Evolutionary conservation across 2,797 vertebrate species (phyloP), one percentile per base, ranked within the genome.

Genomic region (Myotis vivesi): DNA sequence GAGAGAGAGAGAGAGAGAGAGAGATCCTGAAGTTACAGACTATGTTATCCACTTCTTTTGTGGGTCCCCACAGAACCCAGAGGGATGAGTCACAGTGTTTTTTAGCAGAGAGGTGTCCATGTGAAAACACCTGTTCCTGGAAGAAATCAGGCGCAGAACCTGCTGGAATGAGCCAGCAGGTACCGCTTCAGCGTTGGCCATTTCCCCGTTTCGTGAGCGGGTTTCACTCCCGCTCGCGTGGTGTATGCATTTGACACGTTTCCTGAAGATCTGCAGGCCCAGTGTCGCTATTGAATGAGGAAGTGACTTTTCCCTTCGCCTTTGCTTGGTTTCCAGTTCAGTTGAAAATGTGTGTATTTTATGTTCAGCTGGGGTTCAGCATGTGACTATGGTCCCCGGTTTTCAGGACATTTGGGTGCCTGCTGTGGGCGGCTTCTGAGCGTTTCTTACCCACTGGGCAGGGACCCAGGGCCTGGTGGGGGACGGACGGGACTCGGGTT

Each of bases 251-350:
- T 6, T n/a, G 62, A 8, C 62, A 64, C 36, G 25, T 68, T 49
- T 8, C 3, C 1, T 19, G 55, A 89, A 6, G 46, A 36, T 30
- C 53, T 23, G 3, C 19, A 44, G 66, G 75, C 19, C 55, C 33
- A 4, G 0, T 25, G 68, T 83, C 44, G 64, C 62, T 51, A 2
- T 11, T 28, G 8, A 55, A 55, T 1, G 22, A 69, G n/a, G 33
- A 64, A 71, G 36, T n/a, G 28, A 33, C 22, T 36, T 87, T 33
- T 57, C 17, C 57, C 51, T 30, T 41, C n/a, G 46, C 41, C 53
- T 76, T 62, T 46, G 23, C 38, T 57, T 90, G 89, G 55, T 64
- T 90, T 89, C 49, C 41, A 49, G 41, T 51, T 87, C 33, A 59
- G 9, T 62, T 11, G 17, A n/a, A 69, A 68, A 12, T 20, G 15